Evolutionary conservation across 2,888 invertebrate species (phyloP).

Genomic region (Nebria salina): DNA sequence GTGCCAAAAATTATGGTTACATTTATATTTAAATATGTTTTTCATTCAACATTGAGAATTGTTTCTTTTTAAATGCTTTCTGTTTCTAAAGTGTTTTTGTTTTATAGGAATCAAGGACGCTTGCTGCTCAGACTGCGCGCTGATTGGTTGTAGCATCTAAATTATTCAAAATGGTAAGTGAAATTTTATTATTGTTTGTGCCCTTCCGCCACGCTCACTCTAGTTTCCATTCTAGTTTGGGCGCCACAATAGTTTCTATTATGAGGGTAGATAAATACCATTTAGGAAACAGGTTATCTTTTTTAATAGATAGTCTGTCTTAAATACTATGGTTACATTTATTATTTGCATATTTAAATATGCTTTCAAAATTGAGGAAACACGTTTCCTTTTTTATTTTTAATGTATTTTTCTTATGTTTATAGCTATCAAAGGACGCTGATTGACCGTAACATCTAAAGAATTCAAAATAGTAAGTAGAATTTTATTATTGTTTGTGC

Average conservation of each 20-base stretch:
- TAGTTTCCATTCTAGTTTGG: slow-evolving; percentile 14
- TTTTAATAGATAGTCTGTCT: slow-evolving; percentile 29
- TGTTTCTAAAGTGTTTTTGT: background rate
- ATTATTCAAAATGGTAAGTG: background rate
- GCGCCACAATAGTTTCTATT: slow-evolving; percentile 28
- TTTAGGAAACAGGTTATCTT: slow-evolving; percentile 35
- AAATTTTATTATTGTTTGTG: background rate
- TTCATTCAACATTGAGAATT: no score
- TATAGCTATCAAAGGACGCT: background rate
- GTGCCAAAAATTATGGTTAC: slow-evolving; percentile 36
- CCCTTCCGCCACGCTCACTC: slow-evolving; percentile 35
- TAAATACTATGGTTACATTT: slow-evolving; percentile 30
- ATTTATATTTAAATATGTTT: background rate
- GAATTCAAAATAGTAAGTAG: background rate
- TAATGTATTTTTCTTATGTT: no score
- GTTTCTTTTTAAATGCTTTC: background rate
- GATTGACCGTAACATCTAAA: no score
- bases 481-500: background rate
- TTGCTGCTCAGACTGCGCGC: background rate
- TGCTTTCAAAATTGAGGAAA: no score
- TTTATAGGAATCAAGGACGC: background rate
- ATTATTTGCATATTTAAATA: no score
- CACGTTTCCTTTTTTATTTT: background rate
- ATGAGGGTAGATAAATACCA: slow-evolving; percentile 28
- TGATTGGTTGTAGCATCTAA: no score